Conservation (phyloP, 2,113 vertebrate genomes). For the Athene cunicularia region DNA sequence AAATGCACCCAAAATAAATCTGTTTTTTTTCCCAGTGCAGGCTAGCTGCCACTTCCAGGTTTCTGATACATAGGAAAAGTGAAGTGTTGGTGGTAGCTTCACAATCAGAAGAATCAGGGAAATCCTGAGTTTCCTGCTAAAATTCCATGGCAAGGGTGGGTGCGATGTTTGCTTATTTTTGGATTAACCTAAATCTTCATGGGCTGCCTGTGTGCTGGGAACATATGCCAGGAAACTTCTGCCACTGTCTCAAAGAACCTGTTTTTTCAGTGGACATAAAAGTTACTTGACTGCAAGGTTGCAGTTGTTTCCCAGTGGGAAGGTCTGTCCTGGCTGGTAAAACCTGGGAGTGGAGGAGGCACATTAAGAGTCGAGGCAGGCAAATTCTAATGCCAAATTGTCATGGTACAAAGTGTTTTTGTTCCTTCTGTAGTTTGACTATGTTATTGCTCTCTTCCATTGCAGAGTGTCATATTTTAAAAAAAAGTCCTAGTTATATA, state of each 20-base stretch:
- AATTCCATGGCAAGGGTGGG: not conserved
- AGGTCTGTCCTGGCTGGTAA: not conserved
- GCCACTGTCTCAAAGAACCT: not conserved
- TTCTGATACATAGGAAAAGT: not conserved
- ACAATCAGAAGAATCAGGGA: not conserved
- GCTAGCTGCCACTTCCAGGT: not conserved
- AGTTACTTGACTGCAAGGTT: not conserved
- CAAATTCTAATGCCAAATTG: not conserved
- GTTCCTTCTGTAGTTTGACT: not conserved
- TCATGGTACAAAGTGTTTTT: not conserved
- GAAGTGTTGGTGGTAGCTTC: not conserved
- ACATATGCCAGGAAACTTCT: not conserved
- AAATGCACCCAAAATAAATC: not conserved
- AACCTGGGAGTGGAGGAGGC: not conserved
- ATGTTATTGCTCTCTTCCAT: not conserved
- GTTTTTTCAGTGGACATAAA: not conserved
- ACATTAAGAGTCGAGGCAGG: not conserved
- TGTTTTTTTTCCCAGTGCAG: not conserved
- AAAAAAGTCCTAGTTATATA: not conserved
- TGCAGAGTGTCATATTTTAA: not conserved
- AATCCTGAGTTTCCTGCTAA: not conserved
- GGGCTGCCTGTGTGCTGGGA: not conserved
- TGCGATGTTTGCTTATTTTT: not conserved
- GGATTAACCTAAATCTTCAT: not conserved
- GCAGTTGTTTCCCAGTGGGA: not conserved